phyloP scores from a whole-genome alignment of 1,140 invertebrate species.

The Platyscapa corneri region DNA sequence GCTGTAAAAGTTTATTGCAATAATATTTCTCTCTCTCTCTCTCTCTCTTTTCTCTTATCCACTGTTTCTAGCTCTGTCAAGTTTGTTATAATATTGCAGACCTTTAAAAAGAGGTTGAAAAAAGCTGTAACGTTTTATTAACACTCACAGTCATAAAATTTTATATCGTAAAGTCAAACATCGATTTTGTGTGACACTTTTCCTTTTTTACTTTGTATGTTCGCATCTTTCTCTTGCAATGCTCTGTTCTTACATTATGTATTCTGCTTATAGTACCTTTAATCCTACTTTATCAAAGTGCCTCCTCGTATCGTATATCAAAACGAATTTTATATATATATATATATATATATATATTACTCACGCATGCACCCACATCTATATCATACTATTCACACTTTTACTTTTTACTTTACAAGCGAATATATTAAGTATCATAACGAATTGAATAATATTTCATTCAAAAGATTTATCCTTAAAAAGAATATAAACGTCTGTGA shows the following conservation, averaged over 20 bases:
- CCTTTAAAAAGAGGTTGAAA: conserved; percentile 33
- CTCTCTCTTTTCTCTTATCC: background rate
- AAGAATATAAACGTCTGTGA: too few species aligned
- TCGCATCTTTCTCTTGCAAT: background rate
- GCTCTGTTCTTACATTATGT: background rate
- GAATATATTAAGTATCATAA: background rate
- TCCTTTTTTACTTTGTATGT: background rate
- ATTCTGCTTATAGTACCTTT: background rate
- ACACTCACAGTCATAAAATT: conserved; percentile 41
- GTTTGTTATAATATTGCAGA: conserved; percentile 30
- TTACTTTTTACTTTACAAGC: background rate
- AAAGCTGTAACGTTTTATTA: conserved; percentile 45
- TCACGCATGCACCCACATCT: background rate
- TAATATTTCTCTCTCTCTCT: conserved; percentile 15
- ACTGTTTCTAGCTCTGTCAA: background rate
- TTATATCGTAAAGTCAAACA: conserved; percentile 42
- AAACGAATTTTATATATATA: background rate
- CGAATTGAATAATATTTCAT: background rate
- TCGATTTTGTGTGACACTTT: conserved; percentile 37
- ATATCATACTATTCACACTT: background rate
- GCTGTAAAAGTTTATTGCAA: conserved; percentile 47
- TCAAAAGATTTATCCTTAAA: too few species aligned
- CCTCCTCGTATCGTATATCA: background rate
- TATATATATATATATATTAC: background rate
- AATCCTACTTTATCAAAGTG: background rate